A percentile compares a stretch with the other conserved stretches of the same genome.
These are phyloP conservation scores for Ostrea edulis DNA, from an alignment of 1,140 invertebrate genomes.

Conservation along the genomic window DNA sequence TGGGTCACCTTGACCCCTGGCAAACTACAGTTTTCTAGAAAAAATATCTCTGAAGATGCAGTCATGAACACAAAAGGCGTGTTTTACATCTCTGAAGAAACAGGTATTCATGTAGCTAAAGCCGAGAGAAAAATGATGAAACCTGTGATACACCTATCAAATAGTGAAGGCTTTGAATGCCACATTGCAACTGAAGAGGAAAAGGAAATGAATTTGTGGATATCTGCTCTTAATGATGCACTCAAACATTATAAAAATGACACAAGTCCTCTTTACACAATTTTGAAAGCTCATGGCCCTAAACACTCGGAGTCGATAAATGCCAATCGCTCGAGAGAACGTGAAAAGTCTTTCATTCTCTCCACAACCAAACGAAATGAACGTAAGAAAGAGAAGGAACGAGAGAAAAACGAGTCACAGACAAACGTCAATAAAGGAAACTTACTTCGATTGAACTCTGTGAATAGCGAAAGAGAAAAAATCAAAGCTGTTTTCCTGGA, in stretches of 20 bases:
- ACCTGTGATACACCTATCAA: conserved; percentile 27
- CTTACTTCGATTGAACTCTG: not conserved
- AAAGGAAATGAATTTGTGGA: conserved; percentile 37
- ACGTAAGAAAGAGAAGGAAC: not conserved
- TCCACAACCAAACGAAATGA: not conserved
- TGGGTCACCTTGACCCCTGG: conserved; percentile 53
- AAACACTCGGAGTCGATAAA: not conserved
- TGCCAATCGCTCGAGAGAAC: not conserved
- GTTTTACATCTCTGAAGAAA: conserved; percentile 21
- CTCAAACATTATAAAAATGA: not conserved
- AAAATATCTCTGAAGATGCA: not conserved
- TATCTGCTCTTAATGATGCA: not conserved
- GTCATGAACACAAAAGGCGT: not conserved
- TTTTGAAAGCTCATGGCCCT: conserved; percentile 5
- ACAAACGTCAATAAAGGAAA: not conserved
- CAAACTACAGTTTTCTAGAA: conserved; percentile 24
- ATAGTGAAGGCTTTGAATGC: conserved; percentile 30
- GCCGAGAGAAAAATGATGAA: not conserved
- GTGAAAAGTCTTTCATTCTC: not conserved
- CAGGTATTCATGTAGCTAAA: not conserved
- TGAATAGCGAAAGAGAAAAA: conserved; percentile 52
- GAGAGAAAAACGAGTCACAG: not conserved
- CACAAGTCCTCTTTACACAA: not conserved
- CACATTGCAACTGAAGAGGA: conserved; percentile 31
- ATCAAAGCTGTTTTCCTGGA: conserved; percentile 57